Evolutionary conservation across 2,113 vertebrate genomes (phyloP).

Genomic region (Corythoichthys intestinalis): DNA sequence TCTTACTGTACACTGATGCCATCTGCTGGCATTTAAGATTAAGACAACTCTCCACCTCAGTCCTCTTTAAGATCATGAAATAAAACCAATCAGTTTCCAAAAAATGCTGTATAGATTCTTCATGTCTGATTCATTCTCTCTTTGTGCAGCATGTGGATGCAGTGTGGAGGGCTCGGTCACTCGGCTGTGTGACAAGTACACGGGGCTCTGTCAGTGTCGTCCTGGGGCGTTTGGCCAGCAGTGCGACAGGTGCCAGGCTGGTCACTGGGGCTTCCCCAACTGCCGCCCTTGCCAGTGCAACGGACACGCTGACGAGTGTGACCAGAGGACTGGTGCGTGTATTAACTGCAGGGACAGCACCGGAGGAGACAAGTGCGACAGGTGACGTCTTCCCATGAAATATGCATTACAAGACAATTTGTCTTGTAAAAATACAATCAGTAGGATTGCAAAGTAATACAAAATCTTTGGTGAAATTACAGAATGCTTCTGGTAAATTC

Average conservation of each 20-base stretch:
- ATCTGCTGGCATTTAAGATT: slow-evolving; percentile 30
- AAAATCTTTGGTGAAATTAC: no score
- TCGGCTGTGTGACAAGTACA: slow-evolving; percentile 78
- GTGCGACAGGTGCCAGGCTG: slow-evolving; percentile 83
- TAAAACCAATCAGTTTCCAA: neutral
- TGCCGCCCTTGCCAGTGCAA: slow-evolving; percentile 88
- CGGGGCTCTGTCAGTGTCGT: slow-evolving; percentile 85
- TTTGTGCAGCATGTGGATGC: slow-evolving; percentile 82
- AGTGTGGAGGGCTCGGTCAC: slow-evolving; percentile 81
- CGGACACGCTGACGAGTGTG: slow-evolving; percentile 79
- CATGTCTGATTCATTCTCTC: neutral
- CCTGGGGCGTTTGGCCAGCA: slow-evolving; percentile 80
- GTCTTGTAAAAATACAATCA: neutral
- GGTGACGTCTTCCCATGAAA: slow-evolving; percentile 62
- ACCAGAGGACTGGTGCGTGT: slow-evolving; percentile 81
- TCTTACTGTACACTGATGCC: slow-evolving; percentile 21
- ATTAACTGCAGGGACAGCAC: slow-evolving; percentile 85
- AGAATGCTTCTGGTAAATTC: no score
- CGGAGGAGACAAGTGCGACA: slow-evolving; percentile 84
- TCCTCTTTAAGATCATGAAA: neutral
- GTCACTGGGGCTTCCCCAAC: slow-evolving; percentile 92
- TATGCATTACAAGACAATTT: neutral
- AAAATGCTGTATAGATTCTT: neutral
- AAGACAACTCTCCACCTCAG: neutral
- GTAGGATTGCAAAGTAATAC: neutral